phyloP scores from a whole-genome alignment of 2,113 vertebrate species.

The Edolisoma coerulescens region DNA sequence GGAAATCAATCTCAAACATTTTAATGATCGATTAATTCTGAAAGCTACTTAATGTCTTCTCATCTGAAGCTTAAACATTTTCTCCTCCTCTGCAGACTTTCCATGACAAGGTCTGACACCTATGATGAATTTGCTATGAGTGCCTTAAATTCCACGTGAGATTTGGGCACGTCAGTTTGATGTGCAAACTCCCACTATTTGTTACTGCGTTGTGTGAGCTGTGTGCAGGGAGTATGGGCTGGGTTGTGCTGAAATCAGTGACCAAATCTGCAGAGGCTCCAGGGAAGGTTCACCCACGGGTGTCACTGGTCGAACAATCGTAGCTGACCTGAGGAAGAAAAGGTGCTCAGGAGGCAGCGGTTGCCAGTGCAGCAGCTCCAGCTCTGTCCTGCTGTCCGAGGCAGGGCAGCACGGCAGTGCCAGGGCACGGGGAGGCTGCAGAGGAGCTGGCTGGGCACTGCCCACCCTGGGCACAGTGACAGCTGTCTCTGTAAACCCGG shows the following conservation, averaged over 20 bases:
- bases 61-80: neutral
- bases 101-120: neutral
- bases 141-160: neutral
- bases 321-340: neutral
- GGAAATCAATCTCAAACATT: neutral
- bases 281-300: neutral
- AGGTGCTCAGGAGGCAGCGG: neutral
- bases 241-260: neutral
- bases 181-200: neutral
- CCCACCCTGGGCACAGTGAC: rapidly evolving
- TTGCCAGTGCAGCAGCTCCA: rapidly evolving
- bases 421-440: rapidly evolving
- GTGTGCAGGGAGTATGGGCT: neutral
- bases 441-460: neutral
- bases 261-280: neutral
- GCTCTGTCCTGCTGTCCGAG: neutral
- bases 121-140: neutral
- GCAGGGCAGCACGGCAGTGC: neutral
- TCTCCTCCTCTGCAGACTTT: neutral
- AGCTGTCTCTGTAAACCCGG: rapidly evolving
- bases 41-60: neutral
- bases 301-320: neutral
- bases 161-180: rapidly evolving
- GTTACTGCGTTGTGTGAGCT: neutral
- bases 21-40: neutral